Evolutionary conservation across 2,113 vertebrate genomes (phyloP), one percentile per base, ranked within the genome.

Genomic region (Tonatia bakeri): DNA sequence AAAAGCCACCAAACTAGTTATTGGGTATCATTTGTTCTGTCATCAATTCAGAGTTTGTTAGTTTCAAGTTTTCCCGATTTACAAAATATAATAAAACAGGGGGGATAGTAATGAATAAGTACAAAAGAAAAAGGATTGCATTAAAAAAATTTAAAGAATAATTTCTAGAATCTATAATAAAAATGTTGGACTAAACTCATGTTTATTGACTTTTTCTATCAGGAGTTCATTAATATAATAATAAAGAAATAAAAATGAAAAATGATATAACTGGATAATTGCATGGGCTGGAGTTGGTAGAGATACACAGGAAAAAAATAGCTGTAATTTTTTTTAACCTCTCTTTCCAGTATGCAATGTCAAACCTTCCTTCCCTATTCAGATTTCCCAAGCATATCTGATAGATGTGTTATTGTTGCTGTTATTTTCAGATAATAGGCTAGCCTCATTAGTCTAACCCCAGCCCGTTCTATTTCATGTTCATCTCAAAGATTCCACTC

Each of bases 221-320:
- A 72, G 19, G 86, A 86, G 47, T 22, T 72, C 16, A 50, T 88
- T 59, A 88, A 67, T 77, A 50, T 64, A 67, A 87, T 40, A 73
- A 24, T 91, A 47, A 82, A 97, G 14, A 67, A 85, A 84, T 75
- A 26, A 81, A 96, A 83, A 81, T 73, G 22, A 26, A 81, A 96
- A 83, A 81, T 73, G 22, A 36, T 10, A 47, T 93, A 84, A 73
- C 28, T 69, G 24, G 2, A 19, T 96, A 86, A 70, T 70, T 76
- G n/a, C 90, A 77, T 64, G 36, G 33, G 0, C 15, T 43, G 7
- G 11, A 28, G 40, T 47, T 95, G 6, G 9, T 77, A 20, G 26
- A 73, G n/a, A 77, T n/a, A 56, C 1, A 67, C 54, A 7, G 36
- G 54, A 70, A 47, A 54, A 65, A 83, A 87, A 31, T 12, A 40